phyloP scores from a whole-genome alignment of 1,140 invertebrate species.

The Drosophila miranda region DNA sequence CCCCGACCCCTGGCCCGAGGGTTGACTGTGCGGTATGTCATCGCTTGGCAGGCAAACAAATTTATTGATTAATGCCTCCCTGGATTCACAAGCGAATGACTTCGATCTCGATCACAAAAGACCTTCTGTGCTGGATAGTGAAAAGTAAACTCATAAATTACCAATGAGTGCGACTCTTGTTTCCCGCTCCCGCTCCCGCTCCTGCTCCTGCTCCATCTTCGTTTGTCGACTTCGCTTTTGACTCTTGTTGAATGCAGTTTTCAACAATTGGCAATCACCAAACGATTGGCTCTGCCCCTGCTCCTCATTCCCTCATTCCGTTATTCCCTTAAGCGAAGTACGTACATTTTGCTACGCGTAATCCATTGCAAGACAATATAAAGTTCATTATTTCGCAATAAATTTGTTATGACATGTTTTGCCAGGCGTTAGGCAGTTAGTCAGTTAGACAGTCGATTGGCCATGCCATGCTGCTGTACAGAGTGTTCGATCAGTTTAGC shows the following conservation, averaged over 20 bases:
- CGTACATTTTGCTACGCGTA: constrained; percentile 52
- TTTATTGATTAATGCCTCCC: constrained; percentile 75
- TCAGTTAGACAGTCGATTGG: constrained; percentile 34
- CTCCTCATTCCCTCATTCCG: constrained; percentile 21
- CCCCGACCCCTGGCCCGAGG: constrained; percentile 26
- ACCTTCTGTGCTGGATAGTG: constrained; percentile 60
- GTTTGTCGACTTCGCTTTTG: constrained; percentile 18
- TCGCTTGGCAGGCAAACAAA: constrained; percentile 72
- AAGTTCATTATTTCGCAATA: constrained; percentile 76
- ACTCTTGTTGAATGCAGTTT: constrained; percentile 44
- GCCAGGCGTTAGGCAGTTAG: constrained; percentile 40
- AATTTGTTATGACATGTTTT: constrained; percentile 68
- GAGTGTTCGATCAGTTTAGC: constrained; percentile 33
- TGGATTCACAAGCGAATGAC: constrained; percentile 29
- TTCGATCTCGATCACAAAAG: constrained; percentile 63
- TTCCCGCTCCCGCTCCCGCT: constrained; percentile 10
- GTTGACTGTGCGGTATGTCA: constrained; percentile 68
- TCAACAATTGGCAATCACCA: constrained; percentile 50
- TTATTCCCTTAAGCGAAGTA: constrained; percentile 18
- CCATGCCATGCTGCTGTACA: constrained; percentile 47
- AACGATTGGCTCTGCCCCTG: constrained; percentile 56
- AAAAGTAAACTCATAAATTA: constrained; percentile 72
- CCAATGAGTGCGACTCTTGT: constrained; percentile 37
- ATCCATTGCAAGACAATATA: constrained; percentile 65
- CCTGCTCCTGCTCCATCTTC: constrained; percentile 2